These are phyloP conservation scores for Oreochromis grahami DNA, from an alignment of 2,797 vertebrate genomes.

Conservation along the genomic window DNA sequence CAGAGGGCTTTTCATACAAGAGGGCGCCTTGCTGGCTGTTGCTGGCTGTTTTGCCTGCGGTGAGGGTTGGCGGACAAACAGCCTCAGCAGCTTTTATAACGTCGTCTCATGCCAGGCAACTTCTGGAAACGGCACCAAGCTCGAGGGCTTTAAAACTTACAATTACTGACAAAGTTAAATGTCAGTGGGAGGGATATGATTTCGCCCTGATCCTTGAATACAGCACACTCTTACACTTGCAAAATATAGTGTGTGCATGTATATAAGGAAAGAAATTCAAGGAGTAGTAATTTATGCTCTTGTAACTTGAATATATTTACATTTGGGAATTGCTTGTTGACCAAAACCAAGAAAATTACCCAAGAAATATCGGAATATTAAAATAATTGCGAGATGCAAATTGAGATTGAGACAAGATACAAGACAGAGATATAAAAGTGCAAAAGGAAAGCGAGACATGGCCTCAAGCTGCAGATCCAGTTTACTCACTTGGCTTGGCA, in stretches of 20 bases:
- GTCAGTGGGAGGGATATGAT: neutral
- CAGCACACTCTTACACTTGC: neutral
- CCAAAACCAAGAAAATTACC: neutral
- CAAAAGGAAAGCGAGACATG: neutral
- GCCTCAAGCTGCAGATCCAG: constrained; percentile 16
- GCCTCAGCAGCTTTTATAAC: constrained; percentile 29
- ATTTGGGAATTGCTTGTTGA: neutral
- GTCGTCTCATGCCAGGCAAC: constrained; percentile 15
- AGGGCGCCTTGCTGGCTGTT: constrained; percentile 38
- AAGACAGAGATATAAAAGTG: neutral
- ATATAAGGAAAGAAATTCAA: neutral
- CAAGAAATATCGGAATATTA: accelerated
- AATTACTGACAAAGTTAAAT: constrained; percentile 38
- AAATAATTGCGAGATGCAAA: accelerated
- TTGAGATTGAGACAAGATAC: neutral
- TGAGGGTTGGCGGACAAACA: constrained; percentile 16
- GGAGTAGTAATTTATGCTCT: neutral
- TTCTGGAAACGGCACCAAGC: constrained; percentile 18
- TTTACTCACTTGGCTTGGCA: neutral
- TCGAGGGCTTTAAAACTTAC: constrained; percentile 20
- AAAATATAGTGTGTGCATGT: neutral
- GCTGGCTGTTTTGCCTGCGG: constrained; percentile 15
- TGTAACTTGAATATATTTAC: neutral
- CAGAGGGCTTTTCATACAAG: neutral
- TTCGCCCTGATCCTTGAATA: neutral